Evolutionary conservation across 2,797 vertebrate genomes (phyloP).

Genomic region (Trachops cirrhosus): DNA sequence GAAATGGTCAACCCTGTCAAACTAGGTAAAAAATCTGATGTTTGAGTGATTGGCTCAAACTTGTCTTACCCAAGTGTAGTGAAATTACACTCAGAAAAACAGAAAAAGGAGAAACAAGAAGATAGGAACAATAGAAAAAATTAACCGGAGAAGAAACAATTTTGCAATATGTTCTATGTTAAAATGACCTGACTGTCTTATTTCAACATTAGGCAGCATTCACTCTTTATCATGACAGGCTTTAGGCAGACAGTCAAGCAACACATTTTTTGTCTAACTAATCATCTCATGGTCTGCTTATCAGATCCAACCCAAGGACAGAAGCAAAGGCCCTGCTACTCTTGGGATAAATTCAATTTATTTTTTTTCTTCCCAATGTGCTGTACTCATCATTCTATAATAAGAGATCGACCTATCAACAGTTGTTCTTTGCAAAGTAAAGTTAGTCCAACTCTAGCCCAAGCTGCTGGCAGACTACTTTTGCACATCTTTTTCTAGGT

Average conservation of each 20-base stretch:
- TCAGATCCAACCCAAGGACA: constrained; percentile 4
- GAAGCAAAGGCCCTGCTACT: not conserved
- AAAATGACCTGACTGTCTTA: constrained; percentile 29
- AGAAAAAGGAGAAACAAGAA: not conserved
- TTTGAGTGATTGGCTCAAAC: not conserved
- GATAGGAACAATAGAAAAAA: not conserved
- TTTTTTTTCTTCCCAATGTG: not conserved
- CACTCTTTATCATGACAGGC: constrained; percentile 30
- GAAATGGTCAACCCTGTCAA: not conserved
- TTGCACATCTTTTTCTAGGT: constrained; percentile 6
- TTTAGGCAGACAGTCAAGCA: not conserved
- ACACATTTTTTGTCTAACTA: constrained; percentile 13
- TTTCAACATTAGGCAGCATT: constrained; percentile 37
- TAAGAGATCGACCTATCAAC: constrained; percentile 4
- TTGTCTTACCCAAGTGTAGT: not conserved
- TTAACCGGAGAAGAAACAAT: not conserved
- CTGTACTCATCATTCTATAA: not conserved
- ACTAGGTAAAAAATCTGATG: not conserved
- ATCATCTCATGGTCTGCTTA: constrained; percentile 39
- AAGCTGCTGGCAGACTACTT: constrained; percentile 37
- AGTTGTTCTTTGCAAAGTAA: constrained; percentile 34
- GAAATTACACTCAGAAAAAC: constrained; percentile 32
- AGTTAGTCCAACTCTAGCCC: constrained; percentile 29
- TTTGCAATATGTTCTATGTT: constrained; percentile 22
- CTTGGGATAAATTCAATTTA: not conserved